Percentiles rank a stretch among this genome's conserved stretches.
phyloP scores from a whole-genome alignment of 1,140 invertebrate species.

The Asbolus verrucosus region DNA sequence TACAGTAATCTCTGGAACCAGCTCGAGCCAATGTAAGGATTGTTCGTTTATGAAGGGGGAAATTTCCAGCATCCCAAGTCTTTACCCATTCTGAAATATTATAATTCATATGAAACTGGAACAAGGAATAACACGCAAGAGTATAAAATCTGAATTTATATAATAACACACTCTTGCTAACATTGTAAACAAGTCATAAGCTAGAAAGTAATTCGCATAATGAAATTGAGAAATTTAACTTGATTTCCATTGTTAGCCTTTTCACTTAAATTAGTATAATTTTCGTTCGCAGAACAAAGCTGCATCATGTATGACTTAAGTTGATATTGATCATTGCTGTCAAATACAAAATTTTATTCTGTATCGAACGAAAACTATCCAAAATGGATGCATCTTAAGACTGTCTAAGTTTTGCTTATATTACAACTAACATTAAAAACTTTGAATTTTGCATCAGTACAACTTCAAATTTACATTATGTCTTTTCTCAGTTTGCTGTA shows the following conservation, averaged over 20 bases:
- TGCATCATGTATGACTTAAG: neutral
- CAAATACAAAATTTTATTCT: neutral
- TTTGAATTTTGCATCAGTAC: neutral
- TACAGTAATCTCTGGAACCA: conserved; percentile 3
- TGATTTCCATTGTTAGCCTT: too few relatives aligned
- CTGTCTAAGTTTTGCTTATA: neutral
- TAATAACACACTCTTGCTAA: too few relatives aligned
- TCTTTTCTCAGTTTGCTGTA: too few relatives aligned
- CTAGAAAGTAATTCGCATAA: too few relatives aligned
- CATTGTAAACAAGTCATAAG: too few relatives aligned
- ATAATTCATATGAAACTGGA: conserved; percentile 5
- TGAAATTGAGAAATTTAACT: too few relatives aligned
- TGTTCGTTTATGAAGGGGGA: neutral
- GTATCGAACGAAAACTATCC: neutral
- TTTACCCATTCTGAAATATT: neutral
- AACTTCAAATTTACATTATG: too few relatives aligned
- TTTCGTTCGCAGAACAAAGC: too few relatives aligned
- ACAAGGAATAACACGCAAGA: neutral
- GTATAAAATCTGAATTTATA: conserved; percentile 8
- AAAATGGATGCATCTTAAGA: conserved; percentile 2
- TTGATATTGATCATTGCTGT: conserved; percentile 3
- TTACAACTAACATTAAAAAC: neutral
- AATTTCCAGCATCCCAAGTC: neutral
- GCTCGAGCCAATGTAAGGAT: conserved; percentile 1
- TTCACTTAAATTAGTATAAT: too few relatives aligned